phyloP scores from a whole-genome alignment of 2,888 invertebrate genomes.

The Thera obeliscata region DNA sequence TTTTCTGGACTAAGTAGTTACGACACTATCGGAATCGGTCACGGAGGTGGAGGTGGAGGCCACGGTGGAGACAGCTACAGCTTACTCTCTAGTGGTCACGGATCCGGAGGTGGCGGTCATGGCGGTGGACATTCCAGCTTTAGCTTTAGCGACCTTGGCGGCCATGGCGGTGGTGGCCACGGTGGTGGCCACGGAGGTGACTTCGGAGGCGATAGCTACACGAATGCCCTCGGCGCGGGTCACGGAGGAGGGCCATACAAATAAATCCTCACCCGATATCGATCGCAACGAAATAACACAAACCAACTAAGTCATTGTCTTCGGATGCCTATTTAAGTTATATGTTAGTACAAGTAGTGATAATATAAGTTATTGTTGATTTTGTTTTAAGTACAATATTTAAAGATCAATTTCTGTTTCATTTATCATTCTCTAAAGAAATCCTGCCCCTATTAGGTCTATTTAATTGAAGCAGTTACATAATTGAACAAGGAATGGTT shows the following conservation, averaged over 20 bases:
- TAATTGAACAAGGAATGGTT: no score
- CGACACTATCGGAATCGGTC: slow-evolving; percentile 46
- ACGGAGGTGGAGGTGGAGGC: slow-evolving; percentile 38
- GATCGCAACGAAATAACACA: slow-evolving; percentile 31
- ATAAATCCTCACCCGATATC: slow-evolving; percentile 41
- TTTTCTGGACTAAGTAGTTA: slow-evolving; percentile 46
- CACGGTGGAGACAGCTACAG: slow-evolving; percentile 50
- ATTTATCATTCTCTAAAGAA: neutral
- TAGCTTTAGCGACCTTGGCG: slow-evolving; percentile 48
- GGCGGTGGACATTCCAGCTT: slow-evolving; percentile 55
- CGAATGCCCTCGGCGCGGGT: slow-evolving; percentile 71
- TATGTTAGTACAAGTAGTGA: slow-evolving; percentile 56
- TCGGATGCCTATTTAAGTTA: slow-evolving; percentile 43
- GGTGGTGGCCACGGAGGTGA: slow-evolving; percentile 48
- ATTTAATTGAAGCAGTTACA: neutral
- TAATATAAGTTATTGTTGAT: slow-evolving; percentile 70
- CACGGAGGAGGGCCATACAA: slow-evolving; percentile 80
- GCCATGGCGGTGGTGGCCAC: slow-evolving; percentile 53
- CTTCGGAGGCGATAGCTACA: slow-evolving; percentile 72
- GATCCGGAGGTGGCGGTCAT: slow-evolving; percentile 48
- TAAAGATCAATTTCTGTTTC: slow-evolving; percentile 38
- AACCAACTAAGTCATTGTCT: slow-evolving; percentile 76
- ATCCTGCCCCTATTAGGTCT: neutral
- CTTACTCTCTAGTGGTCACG: slow-evolving; percentile 42
- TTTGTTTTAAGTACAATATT: slow-evolving; percentile 63